A percentile compares a stretch with the other conserved stretches of the same genome.
Evolutionary conservation across 2,888 invertebrate species (phyloP).

Genomic region (Clostera curtula): DNA sequence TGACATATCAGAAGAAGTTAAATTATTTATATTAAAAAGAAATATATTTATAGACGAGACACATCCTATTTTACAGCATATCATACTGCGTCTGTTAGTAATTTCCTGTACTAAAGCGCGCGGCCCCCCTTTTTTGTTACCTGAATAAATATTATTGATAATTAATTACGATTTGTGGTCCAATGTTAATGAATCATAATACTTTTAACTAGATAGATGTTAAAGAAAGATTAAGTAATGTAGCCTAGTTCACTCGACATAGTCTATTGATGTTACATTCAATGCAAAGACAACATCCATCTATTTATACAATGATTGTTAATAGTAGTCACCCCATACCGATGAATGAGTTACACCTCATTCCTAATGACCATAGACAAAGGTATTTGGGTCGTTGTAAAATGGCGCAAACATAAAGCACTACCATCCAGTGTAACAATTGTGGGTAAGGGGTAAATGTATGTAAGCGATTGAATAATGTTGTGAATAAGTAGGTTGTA

Average conservation of each 20-base stretch:
- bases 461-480: slow-evolving; percentile 21
- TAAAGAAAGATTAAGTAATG: slow-evolving; percentile 47
- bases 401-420: too few species aligned
- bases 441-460: slow-evolving; percentile 19
- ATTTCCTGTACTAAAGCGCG: slow-evolving; percentile 35
- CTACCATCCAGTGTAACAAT: slow-evolving; percentile 18
- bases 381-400: too few species aligned
- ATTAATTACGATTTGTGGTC: slow-evolving; percentile 73
- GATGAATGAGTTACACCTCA: too few species aligned
- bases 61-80: slow-evolving; percentile 43
- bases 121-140: slow-evolving; percentile 68
- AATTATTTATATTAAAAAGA: slow-evolving; percentile 23
- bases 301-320: slow-evolving; percentile 26
- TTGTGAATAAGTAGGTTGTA: slow-evolving; percentile 18
- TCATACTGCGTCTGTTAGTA: slow-evolving; percentile 33
- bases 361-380: too few species aligned
- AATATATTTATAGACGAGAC: slow-evolving; percentile 23
- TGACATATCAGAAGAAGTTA: slow-evolving; percentile 47
- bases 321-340: too few species aligned
- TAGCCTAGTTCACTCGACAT: slow-evolving; percentile 47
- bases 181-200: slow-evolving; percentile 73
- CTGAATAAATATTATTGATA: slow-evolving; percentile 71
- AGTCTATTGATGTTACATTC: slow-evolving; percentile 22
- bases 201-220: slow-evolving; percentile 65
- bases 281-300: slow-evolving; percentile 32